phyloP scores from a whole-genome alignment of 2,888 invertebrate genomes.

The Bugulina stolonifera region DNA sequence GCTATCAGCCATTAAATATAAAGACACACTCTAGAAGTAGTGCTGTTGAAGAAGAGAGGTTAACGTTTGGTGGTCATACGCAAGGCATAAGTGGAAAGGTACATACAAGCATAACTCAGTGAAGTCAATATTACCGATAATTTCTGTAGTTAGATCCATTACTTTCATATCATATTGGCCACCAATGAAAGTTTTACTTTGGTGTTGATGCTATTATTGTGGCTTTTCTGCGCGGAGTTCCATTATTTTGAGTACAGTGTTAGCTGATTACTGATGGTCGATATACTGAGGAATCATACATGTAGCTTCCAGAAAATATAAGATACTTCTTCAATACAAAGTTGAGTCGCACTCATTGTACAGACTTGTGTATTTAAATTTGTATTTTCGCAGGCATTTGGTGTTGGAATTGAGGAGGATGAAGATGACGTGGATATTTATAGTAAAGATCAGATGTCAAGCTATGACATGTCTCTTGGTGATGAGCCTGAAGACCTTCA shows the following conservation, averaged over 20 bases:
- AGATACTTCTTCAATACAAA: no score
- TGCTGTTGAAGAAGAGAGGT: slow-evolving; percentile 24
- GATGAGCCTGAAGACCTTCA: slow-evolving; percentile 13
- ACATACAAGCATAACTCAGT: slow-evolving; percentile 26
- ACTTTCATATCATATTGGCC: no score
- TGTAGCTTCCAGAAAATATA: no score
- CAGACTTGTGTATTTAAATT: not conserved
- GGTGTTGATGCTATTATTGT: no score
- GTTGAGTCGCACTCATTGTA: no score
- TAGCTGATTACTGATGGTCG: no score
- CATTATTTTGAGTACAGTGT: no score
- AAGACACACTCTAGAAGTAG: not conserved
- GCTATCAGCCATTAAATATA: slow-evolving; percentile 43
- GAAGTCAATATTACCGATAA: no score
- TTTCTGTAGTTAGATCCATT: no score
- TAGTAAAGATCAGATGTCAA: slow-evolving; percentile 77
- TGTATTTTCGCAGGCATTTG: slow-evolving; percentile 71
- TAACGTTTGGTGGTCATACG: slow-evolving; percentile 17
- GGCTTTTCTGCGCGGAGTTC: no score
- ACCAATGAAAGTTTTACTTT: no score
- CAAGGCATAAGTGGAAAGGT: slow-evolving; percentile 48
- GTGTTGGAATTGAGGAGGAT: slow-evolving; percentile 92
- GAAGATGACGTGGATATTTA: slow-evolving; percentile 78
- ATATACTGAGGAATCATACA: no score
- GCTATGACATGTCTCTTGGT: slow-evolving; percentile 58